Conservation (phyloP, 1,140 invertebrate species). For the Danaus plexippus region DNA sequence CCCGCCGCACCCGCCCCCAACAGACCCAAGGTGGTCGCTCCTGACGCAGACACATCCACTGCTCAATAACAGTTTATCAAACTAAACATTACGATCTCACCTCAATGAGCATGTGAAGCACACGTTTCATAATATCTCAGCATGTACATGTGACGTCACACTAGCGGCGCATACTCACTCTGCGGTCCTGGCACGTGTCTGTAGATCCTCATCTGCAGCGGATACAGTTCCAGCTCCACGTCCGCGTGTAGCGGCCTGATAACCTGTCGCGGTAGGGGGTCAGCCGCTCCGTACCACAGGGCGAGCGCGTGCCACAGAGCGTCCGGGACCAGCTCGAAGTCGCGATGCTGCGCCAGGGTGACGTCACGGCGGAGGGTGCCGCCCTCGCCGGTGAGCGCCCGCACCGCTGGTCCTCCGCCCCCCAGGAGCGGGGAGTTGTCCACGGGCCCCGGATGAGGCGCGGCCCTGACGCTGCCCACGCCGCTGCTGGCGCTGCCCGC, state of each 20-base stretch:
- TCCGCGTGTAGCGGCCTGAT: constrained; percentile 74
- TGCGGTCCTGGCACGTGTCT: constrained; percentile 74
- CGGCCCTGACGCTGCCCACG: constrained; percentile 24
- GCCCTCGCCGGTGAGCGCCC: constrained; percentile 87
- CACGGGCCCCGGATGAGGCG: constrained; percentile 79
- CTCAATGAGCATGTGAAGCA: too few relatives aligned
- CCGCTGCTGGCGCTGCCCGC: constrained; percentile 75
- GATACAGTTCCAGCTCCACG: constrained; percentile 87
- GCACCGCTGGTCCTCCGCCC: constrained; percentile 31
- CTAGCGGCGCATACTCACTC: constrained; percentile 28
- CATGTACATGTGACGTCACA: too few relatives aligned
- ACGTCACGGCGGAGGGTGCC: constrained; percentile 82
- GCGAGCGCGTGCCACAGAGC: constrained; percentile 87
- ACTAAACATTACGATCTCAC: constrained; percentile 1
- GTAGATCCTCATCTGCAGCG: constrained; percentile 81
- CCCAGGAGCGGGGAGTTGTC: constrained; percentile 81
- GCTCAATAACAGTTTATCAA: neutral
- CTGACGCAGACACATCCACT: constrained; percentile 5
- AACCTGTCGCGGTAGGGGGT: constrained; percentile 79
- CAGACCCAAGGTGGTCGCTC: constrained; percentile 7
- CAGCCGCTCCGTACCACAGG: constrained; percentile 88
- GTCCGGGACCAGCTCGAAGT: constrained; percentile 89
- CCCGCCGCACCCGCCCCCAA: constrained; percentile 20
- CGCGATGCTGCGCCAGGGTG: constrained; percentile 78
- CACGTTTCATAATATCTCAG: too few relatives aligned